phyloP scores from a whole-genome alignment of 2,888 invertebrate species.

The Quadroppia sp. region DNA sequence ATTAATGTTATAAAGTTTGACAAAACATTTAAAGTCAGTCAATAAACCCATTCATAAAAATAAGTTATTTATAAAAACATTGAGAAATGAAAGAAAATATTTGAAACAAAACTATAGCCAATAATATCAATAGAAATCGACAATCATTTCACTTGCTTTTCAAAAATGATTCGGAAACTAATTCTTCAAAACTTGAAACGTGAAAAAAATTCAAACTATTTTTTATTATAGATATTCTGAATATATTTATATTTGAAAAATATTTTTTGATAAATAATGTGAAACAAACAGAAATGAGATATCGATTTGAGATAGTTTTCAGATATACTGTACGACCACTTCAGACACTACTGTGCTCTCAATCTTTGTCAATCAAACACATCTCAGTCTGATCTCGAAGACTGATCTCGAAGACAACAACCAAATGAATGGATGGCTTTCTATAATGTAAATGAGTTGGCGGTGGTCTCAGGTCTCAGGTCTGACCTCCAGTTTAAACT shows the following conservation, averaged over 20 bases:
- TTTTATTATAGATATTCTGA: too few species aligned
- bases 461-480: not conserved
- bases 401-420: not conserved
- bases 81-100: not conserved
- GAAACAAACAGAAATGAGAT: not conserved
- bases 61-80: not conserved
- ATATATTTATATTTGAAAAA: too few species aligned
- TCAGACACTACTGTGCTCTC: not conserved
- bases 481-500: not conserved
- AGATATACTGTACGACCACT: too few species aligned
- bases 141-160: conserved; percentile 25
- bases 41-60: not conserved
- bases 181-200: not conserved
- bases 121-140: conserved; percentile 6
- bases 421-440: too few species aligned
- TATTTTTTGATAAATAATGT: not conserved
- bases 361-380: too few species aligned
- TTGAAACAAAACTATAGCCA: not conserved
- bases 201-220: too few species aligned
- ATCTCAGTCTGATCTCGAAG: not conserved
- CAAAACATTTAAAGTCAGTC: not conserved
- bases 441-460: conserved; percentile 2
- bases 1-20: too few species aligned
- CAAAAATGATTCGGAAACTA: conserved; percentile 6
- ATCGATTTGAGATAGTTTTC: too few species aligned